Evolutionary conservation across 92 coral and sea anemone species (phyloP), one percentile per base, ranked within the genome.

Genomic region (Galaxea fascicularis): DNA sequence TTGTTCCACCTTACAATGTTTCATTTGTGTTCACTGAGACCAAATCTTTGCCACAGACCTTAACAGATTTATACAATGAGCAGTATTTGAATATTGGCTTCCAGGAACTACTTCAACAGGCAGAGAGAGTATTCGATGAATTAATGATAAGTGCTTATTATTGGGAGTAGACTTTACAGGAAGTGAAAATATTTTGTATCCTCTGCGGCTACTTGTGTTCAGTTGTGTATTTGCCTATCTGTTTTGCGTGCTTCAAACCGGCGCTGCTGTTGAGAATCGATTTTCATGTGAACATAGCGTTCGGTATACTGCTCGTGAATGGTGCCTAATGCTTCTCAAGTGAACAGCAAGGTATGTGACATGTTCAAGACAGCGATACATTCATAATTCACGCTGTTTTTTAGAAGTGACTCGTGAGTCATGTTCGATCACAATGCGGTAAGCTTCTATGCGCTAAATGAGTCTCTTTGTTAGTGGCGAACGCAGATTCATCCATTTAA

Each of bases 41-140:
- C 62, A 35, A 68, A 51, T 52, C 85, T 24, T 25, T 78, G 69
- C 85, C 89, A 78, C 24, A 46, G 80, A 82, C 88, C 62, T 83
- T 83, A 56, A 74, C 87, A 47, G 58, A 73, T 44, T 24, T 83
- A 29, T 83, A 24, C 68, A 78, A 73, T 62, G 57, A 74, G 59
- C 58, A 84, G 49, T 59, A 84, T 75, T 51, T 84, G 88, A 64
- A 84, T 54, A 26, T 59, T 27, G 52, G 41, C 52, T 51, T 52
- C 47, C 70, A 77, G 58, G 89, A 85, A 65, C 83, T 85, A 21
- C 57, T 60, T 22, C 49, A 85, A 54, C 60, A 65, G 62, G 27
- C 59, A 29, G 73, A 46, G 27, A 75, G 27, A 26, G 89, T 44
- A 21, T 53, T 86, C 67, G 52, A 86, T 65, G 82, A 67, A 31